Conservation (phyloP, 2,888 invertebrate species). For the Bimastos eiseni region DNA sequence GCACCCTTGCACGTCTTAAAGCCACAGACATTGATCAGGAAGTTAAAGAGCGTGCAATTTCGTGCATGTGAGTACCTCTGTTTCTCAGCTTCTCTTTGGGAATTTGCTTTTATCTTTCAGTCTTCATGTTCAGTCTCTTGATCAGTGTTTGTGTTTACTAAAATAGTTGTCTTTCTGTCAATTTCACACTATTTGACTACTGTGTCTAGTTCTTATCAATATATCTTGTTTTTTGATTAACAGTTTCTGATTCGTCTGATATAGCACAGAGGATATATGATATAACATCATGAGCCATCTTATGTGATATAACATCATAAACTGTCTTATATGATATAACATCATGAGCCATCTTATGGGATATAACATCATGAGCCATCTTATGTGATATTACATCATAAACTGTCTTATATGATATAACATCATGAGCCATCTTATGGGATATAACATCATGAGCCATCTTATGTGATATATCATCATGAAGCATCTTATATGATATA, state of each 20-base stretch:
- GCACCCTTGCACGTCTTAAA: constrained; percentile 81
- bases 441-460: not conserved
- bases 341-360: too few relatives aligned
- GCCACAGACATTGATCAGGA: constrained; percentile 98
- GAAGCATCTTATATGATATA: too few relatives aligned
- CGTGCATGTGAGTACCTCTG: constrained; percentile 73
- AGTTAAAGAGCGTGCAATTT: constrained; percentile 95
- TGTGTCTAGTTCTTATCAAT: not conserved
- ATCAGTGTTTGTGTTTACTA: not conserved
- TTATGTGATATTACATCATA: too few relatives aligned
- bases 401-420: too few relatives aligned
- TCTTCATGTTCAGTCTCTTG: not conserved
- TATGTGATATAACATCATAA: too few relatives aligned
- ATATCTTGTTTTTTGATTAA: not conserved
- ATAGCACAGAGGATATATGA: too few relatives aligned
- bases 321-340: too few relatives aligned
- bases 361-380: not conserved
- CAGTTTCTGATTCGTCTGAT: not conserved
- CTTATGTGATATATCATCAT: not conserved
- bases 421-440: too few relatives aligned
- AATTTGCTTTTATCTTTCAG: not conserved
- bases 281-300: not conserved
- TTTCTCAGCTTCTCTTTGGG: not conserved
- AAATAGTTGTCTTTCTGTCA: not conserved
- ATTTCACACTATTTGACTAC: not conserved